phyloP scores from a whole-genome alignment of 2,888 invertebrate species.

The Aphrophora alni region DNA sequence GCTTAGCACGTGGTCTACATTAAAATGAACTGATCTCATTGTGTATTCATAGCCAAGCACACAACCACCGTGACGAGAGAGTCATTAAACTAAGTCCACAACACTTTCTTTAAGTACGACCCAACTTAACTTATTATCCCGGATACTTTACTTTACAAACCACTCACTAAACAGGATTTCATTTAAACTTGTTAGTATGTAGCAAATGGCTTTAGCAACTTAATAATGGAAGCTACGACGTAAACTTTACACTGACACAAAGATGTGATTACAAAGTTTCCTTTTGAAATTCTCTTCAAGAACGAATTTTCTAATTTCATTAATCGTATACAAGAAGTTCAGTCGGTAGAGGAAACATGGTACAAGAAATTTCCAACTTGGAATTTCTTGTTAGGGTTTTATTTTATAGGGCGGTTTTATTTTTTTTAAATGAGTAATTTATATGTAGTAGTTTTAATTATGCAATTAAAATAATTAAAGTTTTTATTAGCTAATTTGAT shows the following conservation, averaged over 20 bases:
- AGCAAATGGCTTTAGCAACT: background rate
- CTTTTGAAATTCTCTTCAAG: background rate
- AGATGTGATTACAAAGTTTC: conserved; percentile 6
- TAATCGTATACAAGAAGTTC: background rate
- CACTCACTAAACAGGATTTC: background rate
- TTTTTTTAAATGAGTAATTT: too few species aligned
- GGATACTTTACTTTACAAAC: background rate
- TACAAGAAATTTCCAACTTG: too few species aligned
- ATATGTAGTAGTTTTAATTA: too few species aligned
- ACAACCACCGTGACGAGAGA: background rate
- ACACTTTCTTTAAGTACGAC: background rate
- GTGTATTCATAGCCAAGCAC: background rate
- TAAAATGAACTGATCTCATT: background rate
- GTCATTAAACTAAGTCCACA: background rate
- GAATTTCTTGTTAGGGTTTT: too few species aligned
- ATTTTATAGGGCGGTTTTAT: too few species aligned
- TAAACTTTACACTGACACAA: background rate
- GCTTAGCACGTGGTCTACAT: background rate
- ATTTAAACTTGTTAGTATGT: conserved; percentile 6
- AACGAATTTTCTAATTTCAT: conserved; percentile 2
- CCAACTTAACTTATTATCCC: conserved; percentile 2
- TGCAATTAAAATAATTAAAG: too few species aligned
- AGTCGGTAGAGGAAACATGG: background rate
- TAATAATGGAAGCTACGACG: background rate
- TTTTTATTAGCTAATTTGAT: too few species aligned